These are phyloP conservation scores for Bombyx mori DNA, from an alignment of 1,140 invertebrate species.

Conservation along the genomic window DNA sequence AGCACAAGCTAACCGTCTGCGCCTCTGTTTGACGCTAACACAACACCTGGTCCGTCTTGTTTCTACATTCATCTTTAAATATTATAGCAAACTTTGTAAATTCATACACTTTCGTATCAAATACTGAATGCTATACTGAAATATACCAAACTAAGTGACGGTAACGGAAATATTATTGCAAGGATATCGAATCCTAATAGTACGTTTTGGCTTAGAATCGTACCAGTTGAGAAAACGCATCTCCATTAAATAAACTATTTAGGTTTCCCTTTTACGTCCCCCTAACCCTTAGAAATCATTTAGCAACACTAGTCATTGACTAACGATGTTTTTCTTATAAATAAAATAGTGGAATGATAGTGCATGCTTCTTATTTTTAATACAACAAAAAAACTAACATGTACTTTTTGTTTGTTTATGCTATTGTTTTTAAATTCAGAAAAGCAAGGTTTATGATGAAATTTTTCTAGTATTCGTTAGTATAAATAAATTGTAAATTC, in stretches of 20 bases:
- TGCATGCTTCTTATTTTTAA: conserved; percentile 52
- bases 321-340: not conserved
- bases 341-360: conserved; percentile 32
- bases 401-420: conserved; percentile 36
- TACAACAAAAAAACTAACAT: conserved; percentile 47
- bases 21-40: conserved; percentile 62
- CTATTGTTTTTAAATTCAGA: conserved; percentile 39
- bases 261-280: too few species aligned
- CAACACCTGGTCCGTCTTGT: conserved; percentile 49
- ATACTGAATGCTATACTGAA: too few species aligned
- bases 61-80: conserved; percentile 7
- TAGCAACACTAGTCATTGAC: too few species aligned
- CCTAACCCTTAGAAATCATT: too few species aligned
- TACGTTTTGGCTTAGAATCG: too few species aligned
- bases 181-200: too few species aligned
- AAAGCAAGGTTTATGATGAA: conserved; percentile 10
- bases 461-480: conserved; percentile 1
- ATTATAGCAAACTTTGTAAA: too few species aligned
- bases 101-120: too few species aligned
- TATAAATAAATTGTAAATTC: conserved; percentile 11
- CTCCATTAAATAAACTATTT: too few species aligned
- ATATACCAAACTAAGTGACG: too few species aligned
- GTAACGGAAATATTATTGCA: too few species aligned
- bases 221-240: too few species aligned
- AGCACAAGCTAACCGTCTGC: conserved; percentile 65